Conservation (phyloP, 2,113 vertebrate species). For the Nanorana parkeri region DNA sequence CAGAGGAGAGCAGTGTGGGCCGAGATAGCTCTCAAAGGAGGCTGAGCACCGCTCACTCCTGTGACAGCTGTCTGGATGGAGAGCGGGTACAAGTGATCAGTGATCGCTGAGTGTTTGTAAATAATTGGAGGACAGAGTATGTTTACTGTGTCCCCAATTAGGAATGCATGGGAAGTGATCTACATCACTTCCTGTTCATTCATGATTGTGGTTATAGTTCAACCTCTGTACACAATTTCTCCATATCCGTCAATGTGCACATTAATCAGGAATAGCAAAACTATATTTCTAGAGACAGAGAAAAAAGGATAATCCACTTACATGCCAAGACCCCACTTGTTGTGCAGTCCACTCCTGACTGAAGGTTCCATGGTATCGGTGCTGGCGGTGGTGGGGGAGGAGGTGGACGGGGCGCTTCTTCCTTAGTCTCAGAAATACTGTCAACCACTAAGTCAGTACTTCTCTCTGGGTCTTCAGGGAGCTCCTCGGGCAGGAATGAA, state of each 20-base stretch:
- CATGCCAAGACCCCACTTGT: constrained; percentile 89
- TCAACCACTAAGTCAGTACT: constrained; percentile 58
- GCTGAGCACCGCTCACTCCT: no score
- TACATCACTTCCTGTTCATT: no score
- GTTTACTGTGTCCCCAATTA: no score
- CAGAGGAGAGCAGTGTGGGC: no score
- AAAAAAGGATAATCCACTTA: constrained; percentile 68
- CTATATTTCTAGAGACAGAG: no score
- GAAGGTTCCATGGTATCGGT: constrained; percentile 87
- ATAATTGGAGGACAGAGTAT: no score
- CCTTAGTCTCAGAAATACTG: constrained; percentile 62
- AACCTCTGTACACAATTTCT: background rate
- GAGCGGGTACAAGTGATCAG: no score
- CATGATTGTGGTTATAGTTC: no score
- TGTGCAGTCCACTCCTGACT: constrained; percentile 87
- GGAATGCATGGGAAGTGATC: no score
- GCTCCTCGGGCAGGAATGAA: constrained; percentile 79
- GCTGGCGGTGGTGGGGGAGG: constrained; percentile 73
- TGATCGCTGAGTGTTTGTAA: no score
- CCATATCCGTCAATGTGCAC: background rate
- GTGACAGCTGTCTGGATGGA: no score
- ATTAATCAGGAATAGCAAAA: background rate
- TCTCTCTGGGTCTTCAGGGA: constrained; percentile 42
- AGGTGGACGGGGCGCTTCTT: constrained; percentile 59
- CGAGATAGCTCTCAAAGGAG: no score